A percentile compares a stretch with the other conserved stretches of the same genome.
These are phyloP conservation scores for Folsomia candida DNA, from an alignment of 2,888 invertebrate species.

Conservation along the genomic window DNA sequence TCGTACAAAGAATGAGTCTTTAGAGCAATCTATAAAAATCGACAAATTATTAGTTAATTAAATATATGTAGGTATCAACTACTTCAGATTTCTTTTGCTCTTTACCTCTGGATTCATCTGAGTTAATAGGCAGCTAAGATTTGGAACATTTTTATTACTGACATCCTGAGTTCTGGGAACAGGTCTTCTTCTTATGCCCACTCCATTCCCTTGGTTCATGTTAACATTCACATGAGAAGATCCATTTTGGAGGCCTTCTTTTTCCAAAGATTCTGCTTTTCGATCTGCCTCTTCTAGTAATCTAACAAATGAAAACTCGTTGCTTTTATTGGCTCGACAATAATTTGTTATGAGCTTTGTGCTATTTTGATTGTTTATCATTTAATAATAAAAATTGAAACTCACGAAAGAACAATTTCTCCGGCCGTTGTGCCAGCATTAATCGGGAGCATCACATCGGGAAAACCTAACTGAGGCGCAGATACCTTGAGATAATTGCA, in stretches of 20 bases:
- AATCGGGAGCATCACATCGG: slow-evolving; percentile 54
- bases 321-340: neutral
- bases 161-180: slow-evolving; percentile 42
- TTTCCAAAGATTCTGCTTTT: slow-evolving; percentile 49
- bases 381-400: neutral
- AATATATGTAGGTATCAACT: too few relatives aligned
- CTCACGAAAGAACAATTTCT: slow-evolving; percentile 57
- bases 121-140: slow-evolving; percentile 54
- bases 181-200: slow-evolving; percentile 37
- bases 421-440: slow-evolving; percentile 56
- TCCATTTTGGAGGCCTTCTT: slow-evolving; percentile 39
- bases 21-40: slow-evolving; percentile 53
- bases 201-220: slow-evolving; percentile 29
- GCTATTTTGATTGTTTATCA: neutral
- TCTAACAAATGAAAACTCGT: slow-evolving; percentile 27
- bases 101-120: slow-evolving; percentile 54
- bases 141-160: slow-evolving; percentile 48
- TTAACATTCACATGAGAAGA: slow-evolving; percentile 23
- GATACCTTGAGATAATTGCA: slow-evolving; percentile 51
- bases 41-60: too few relatives aligned
- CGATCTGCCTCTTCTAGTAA: slow-evolving; percentile 49
- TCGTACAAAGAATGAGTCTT: slow-evolving; percentile 57
- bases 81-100: too few relatives aligned
- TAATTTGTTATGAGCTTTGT: neutral
- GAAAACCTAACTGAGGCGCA: slow-evolving; percentile 54